A percentile compares a stretch with the other conserved stretches of the same genome.
Conservation (phyloP, 2,888 invertebrate species). For the Athalia rosae region DNA sequence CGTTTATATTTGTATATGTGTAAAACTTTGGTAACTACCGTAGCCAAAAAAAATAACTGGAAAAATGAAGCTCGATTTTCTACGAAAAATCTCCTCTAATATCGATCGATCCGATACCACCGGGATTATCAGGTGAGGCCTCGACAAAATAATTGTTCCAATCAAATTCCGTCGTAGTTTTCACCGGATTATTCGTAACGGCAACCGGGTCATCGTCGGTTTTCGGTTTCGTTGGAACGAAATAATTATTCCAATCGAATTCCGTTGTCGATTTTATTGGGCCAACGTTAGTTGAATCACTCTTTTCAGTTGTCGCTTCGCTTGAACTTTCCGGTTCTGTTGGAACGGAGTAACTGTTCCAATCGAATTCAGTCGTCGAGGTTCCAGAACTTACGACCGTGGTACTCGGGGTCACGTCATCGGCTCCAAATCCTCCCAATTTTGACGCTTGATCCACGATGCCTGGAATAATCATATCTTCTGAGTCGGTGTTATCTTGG, state of each 20-base stretch:
- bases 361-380: conserved; percentile 25
- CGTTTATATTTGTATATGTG: no score
- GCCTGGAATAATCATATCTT: not conserved
- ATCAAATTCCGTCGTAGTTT: conserved; percentile 19
- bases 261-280: conserved; percentile 13
- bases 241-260: conserved; percentile 33
- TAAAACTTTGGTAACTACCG: no score
- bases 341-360: conserved; percentile 22
- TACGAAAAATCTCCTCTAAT: not conserved
- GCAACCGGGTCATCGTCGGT: no score
- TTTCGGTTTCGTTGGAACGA: not conserved
- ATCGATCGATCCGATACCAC: conserved; percentile 12
- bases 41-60: not conserved
- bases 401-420: not conserved
- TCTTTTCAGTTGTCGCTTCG: not conserved
- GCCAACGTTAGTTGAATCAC: not conserved
- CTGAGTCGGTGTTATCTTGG: not conserved
- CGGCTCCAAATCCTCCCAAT: not conserved
- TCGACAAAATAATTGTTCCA: conserved; percentile 21
- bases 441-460: not conserved
- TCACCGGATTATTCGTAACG: not conserved
- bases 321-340: not conserved
- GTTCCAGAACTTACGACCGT: not conserved
- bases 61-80: not conserved
- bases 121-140: not conserved